Evolutionary conservation across 2,888 invertebrate genomes (phyloP), one percentile per base, ranked within the genome.

Genomic region (Vesta saturnalis): DNA sequence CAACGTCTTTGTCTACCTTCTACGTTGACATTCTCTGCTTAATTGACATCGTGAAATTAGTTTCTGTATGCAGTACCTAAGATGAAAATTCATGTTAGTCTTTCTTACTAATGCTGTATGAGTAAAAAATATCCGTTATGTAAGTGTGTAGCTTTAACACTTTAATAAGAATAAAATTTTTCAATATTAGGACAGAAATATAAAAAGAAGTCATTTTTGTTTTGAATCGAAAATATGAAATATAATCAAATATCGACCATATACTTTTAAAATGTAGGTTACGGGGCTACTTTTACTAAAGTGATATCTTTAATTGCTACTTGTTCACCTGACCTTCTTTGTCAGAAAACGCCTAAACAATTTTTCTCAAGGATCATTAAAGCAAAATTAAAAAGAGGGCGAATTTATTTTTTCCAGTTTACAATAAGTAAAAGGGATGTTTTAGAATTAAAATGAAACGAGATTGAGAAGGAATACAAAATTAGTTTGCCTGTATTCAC

Each of bases 391-490:
- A 55, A 56, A 46, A 46, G 16, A 1, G 12, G 30, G 56, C n/a
- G 16, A 16, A 23, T 21, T 39, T 19, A 12, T 52, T 18, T 19
- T 39, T 39, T n/a, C 39, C 21, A 18, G 18, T 52, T 52, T 52
- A 12, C 14, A 47, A 15, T 16, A 15, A 16, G 8, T 12, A 21
- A 21, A 21, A 52, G n/a, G 18, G 52, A 52, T 52, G 19, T 57
- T 57, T 18, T 52, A 60, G 63, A 57, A 63, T 63, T 63, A 63
- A 62, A 63, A 55, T n/a, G 47, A 46, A 47, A 57, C 49, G 49
- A 63, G 57, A 22, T 57, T 57, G 57, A 15, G 35, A 15, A 60
- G 43, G 65, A 60, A 61, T 59, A 54, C 54, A 57, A 67, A 54
- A 61, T 67, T 49, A 67, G 58, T 62, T 57, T 58, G 60, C 15